Evolutionary conservation across 2,113 vertebrate genomes (phyloP).

Genomic region (Pseudorasbora parva): DNA sequence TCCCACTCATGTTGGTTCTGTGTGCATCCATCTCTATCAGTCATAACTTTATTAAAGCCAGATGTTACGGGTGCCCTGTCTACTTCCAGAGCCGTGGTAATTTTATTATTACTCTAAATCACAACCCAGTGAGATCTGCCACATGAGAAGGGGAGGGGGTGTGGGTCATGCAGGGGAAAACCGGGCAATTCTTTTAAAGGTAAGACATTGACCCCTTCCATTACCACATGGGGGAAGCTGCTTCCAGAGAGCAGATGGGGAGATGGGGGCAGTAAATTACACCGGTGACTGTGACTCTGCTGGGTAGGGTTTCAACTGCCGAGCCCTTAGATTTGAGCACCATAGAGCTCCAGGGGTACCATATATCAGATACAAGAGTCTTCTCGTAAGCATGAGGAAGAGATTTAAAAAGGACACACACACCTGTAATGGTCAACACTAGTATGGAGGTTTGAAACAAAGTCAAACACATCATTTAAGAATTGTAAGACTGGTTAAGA

Average conservation of each 20-base stretch:
- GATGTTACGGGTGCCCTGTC: constrained; percentile 61
- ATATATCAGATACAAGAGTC: constrained; percentile 45
- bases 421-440: neutral
- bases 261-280: constrained; percentile 49
- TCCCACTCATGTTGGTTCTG: constrained; percentile 32
- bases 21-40: constrained; percentile 56
- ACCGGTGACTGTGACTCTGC: constrained; percentile 35
- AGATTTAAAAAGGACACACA: constrained; percentile 8
- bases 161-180: constrained; percentile 15
- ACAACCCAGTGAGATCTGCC: constrained; percentile 51
- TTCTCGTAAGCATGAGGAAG: constrained; percentile 41
- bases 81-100: constrained; percentile 57
- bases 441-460: neutral
- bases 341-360: constrained; percentile 27
- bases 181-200: constrained; percentile 44
- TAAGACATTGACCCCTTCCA: constrained; percentile 44
- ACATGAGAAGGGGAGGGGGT: constrained; percentile 33
- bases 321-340: constrained; percentile 27
- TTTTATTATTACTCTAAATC: constrained; percentile 63
- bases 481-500: constrained; percentile 12
- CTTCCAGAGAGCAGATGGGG: constrained; percentile 39
- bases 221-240: constrained; percentile 32
- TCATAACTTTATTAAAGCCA: constrained; percentile 61
- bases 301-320: constrained; percentile 54
- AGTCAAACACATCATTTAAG: neutral